phyloP scores from a whole-genome alignment of 2,888 invertebrate genomes.

The Trichogramma evanescens region DNA sequence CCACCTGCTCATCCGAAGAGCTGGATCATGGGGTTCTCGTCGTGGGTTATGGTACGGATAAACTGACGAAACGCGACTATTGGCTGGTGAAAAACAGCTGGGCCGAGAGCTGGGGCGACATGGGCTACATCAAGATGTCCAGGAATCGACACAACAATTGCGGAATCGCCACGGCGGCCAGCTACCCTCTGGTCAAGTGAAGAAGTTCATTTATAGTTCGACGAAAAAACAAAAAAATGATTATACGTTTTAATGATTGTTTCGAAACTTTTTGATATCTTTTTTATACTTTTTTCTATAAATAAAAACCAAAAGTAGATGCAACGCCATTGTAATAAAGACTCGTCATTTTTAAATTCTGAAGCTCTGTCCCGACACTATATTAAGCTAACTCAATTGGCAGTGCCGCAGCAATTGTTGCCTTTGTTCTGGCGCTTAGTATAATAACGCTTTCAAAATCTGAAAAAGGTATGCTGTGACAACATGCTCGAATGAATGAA shows the following conservation, averaged over 20 bases:
- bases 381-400: no score
- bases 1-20: conserved; percentile 60
- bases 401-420: no score
- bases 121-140: conserved; percentile 83
- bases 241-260: conserved; percentile 7
- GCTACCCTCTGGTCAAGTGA: conserved; percentile 74
- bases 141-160: conserved; percentile 79
- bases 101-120: conserved; percentile 72
- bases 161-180: conserved; percentile 76
- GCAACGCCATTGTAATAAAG: no score
- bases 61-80: conserved; percentile 58
- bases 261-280: conserved; percentile 4
- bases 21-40: conserved; percentile 83
- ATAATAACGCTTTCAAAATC: no score
- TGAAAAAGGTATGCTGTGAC: no score
- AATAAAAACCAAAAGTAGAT: no score
- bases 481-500: no score
- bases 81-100: conserved; percentile 88
- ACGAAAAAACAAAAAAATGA: neutral
- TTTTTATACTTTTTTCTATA: neutral
- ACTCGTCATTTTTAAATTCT: no score
- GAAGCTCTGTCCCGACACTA: no score
- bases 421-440: no score
- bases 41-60: conserved; percentile 75
- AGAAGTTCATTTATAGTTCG: neutral